Conservation (phyloP, 2,888 invertebrate genomes). For the Hedya salicella region DNA sequence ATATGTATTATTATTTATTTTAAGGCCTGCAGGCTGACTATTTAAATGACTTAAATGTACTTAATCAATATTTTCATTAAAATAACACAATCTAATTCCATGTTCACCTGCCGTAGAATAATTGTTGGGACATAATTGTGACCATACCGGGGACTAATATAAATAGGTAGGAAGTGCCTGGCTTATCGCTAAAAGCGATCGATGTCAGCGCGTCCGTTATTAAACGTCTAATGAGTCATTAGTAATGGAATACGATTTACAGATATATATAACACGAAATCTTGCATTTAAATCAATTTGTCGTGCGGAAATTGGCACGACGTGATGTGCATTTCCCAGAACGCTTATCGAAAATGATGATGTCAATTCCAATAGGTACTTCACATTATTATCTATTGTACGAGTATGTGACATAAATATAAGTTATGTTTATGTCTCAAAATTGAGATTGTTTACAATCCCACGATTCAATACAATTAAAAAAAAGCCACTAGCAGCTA, state of each 20-base stretch:
- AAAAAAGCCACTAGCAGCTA: too few relatives aligned
- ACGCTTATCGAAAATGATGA: neutral
- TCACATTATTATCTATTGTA: too few relatives aligned
- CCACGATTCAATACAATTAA: too few relatives aligned
- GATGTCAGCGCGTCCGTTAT: conserved; percentile 52
- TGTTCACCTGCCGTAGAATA: conserved; percentile 35
- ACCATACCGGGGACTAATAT: conserved; percentile 42
- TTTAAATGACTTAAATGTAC: neutral
- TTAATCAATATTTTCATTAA: conserved; percentile 19
- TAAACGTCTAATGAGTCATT: conserved; percentile 56
- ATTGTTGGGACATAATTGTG: conserved; percentile 32
- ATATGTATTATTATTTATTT: neutral
- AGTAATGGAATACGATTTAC: conserved; percentile 52
- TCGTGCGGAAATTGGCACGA: neutral
- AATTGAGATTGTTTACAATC: too few relatives aligned
- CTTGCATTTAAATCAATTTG: conserved; percentile 18
- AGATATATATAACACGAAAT: conserved; percentile 38
- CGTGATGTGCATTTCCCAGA: neutral
- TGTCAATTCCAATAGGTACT: neutral
- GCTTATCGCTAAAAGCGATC: conserved; percentile 62
- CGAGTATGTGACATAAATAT: too few relatives aligned
- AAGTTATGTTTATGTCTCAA: too few relatives aligned
- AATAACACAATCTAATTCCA: conserved; percentile 8
- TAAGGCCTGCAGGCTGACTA: neutral
- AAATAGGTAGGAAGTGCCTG: conserved; percentile 64